Evolutionary conservation across 2,888 invertebrate species (phyloP), one percentile per base, ranked within the genome.

Genomic region (Ornithoptera alexandrae): DNA sequence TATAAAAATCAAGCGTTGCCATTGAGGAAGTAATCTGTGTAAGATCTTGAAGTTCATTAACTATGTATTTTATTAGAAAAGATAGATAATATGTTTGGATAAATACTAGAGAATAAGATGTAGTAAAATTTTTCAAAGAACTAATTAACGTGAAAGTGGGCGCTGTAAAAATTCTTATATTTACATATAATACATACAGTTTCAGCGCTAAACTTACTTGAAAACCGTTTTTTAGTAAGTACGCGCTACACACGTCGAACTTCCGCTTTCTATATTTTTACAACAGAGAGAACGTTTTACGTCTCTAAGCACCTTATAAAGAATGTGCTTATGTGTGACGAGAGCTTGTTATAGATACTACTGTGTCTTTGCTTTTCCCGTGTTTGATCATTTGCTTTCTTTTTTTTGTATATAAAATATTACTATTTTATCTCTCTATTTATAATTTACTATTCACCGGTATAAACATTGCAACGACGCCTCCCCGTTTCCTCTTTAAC

Each of bases 361-460:
- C 18, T 56, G 15, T n/a, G 10, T 20, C 56, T 56, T 56, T 20
- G n/a, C 8, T 56, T 56, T 56, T 56, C 56, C n/a, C 20, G 56
- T 5, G n/a, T 56, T 56, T 56, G 56, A 56, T 56, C 56, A 56
- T 56, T 56, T 20, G 18, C 15, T 56, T n/a, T 56, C n/a, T 7
- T 20, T 56, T 56, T 56, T 22, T 58, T 58, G 57, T 60, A 24
- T 60, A 58, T 50, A 30, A 66, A 65, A 58, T 22, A 22, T 58
- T 58, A 58, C 57, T 58, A 58, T 22, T 58, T 58, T 58, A 58
- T 58, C n/a, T 10, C 22, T 22, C 12, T 22, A 58, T 58, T 58
- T 58, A 58, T 58, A 58, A 58, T 67, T 61, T 57, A 62, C 39
- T 62, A 67, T 57, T 67, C 42, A 67, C 67, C 67, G 15, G 57